These are phyloP conservation scores for Enteromius trimaculatus DNA, from an alignment of 2,797 vertebrate genomes.

Conservation along the genomic window DNA sequence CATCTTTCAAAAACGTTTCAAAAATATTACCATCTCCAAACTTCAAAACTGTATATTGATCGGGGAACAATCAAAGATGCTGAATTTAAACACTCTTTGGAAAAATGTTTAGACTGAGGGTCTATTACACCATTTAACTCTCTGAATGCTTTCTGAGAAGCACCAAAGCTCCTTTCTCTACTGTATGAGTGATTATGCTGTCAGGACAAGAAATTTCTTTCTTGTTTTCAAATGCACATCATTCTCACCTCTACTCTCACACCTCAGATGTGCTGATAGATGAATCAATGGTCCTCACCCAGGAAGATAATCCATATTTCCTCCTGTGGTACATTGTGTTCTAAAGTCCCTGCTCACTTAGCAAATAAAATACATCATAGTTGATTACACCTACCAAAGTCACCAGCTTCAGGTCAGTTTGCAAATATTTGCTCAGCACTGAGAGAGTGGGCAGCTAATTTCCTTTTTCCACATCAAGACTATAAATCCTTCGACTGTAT, in stretches of 20 bases:
- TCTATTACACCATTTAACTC: background rate
- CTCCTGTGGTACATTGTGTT: background rate
- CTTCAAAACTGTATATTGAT: background rate
- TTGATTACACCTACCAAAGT: conserved; percentile 28
- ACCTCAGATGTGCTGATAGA: background rate
- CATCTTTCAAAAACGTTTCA: background rate
- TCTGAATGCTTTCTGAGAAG: background rate
- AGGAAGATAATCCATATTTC: background rate
- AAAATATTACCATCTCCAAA: background rate
- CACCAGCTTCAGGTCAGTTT: conserved; percentile 20
- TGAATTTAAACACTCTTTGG: background rate
- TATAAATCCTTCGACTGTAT: conserved; percentile 39
- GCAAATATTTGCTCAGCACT: conserved; percentile 53
- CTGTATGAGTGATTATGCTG: background rate
- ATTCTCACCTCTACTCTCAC: background rate
- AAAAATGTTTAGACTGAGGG: background rate
- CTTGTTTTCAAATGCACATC: background rate
- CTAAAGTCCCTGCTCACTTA: background rate
- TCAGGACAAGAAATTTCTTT: conserved; percentile 2
- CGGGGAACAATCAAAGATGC: background rate
- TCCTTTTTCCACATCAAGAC: conserved; percentile 33
- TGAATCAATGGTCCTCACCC: conserved; percentile 5
- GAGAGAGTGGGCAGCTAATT: conserved; percentile 34
- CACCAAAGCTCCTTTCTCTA: background rate
- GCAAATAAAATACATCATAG: conserved; percentile 12